Evolutionary conservation across 2,888 invertebrate genomes (phyloP), one percentile per base, ranked within the genome.

Genomic region (Rhingia campestris): DNA sequence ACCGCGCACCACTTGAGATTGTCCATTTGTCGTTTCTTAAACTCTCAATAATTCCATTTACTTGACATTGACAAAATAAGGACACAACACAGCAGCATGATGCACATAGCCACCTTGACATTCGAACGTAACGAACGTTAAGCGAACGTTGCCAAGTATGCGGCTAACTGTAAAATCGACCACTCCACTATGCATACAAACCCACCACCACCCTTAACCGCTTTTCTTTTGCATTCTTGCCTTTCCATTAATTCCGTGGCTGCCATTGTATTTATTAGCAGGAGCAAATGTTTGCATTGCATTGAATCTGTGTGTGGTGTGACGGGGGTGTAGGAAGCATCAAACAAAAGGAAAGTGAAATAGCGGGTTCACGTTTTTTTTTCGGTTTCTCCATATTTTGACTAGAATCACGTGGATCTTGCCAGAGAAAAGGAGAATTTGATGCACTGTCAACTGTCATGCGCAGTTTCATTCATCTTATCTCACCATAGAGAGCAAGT

Each of bases 251-350:
- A 61, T 61, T 45, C 74, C 43, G 69, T 69, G 73, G 73, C 73
- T 79, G 67, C 67, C 69, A 79, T 79, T 79, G 73, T 79, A 69
- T 69, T 22, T 69, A 64, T 73, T 79, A 79, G 74, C 79, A 82
- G 82, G 63, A 69, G 73, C 73, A 79, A 81, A 75, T 81, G 75
- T 75, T 81, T 81, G 63, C 63, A 75, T 74, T 69, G 81, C 72
- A 45, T 35, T 63, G 53, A 7, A 64, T 58, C 49, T 63, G 47
- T 39, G 70, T 22, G 69, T 39, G 53, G 61, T 47, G 47, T 41
- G 30, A 37, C 6, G 69, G 43, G 10, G 30, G 5, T 30, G 56
- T 54, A 9, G 4, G 10, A 35, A 22, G 39, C 39, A 9, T 6
- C 35, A 35, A 51, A 51, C 22, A 58, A 54, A 33, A 73, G 45